phyloP scores from a whole-genome alignment of 1,140 invertebrate species.

The Diorhabda elongata region DNA sequence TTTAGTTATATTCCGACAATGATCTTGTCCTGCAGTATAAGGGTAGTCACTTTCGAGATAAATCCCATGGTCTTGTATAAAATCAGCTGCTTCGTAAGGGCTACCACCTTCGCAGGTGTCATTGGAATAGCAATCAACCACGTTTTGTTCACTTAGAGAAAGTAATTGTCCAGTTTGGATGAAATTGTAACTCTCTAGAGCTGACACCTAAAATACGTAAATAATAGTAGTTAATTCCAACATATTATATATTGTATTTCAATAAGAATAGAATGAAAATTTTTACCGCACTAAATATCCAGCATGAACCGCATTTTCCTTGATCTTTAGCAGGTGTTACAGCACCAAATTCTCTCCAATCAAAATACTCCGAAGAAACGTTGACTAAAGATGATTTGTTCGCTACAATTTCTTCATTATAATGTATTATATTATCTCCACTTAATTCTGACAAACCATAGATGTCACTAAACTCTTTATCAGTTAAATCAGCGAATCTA shows the following conservation, averaged over 20 bases:
- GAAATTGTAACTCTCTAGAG: slow-evolving; percentile 92
- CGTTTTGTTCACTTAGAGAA: slow-evolving; percentile 93
- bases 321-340: slow-evolving; percentile 40
- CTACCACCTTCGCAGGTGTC: slow-evolving; percentile 91
- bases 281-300: slow-evolving; percentile 54
- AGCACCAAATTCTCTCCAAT: slow-evolving; percentile 37
- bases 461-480: slow-evolving; percentile 64
- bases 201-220: slow-evolving; percentile 65
- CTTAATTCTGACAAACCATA: not conserved
- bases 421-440: not conserved
- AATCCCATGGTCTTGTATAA: slow-evolving; percentile 82
- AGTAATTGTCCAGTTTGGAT: slow-evolving; percentile 74
- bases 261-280: not conserved
- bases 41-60: slow-evolving; percentile 87
- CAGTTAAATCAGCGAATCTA: slow-evolving; percentile 79
- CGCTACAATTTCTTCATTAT: not conserved
- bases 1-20: not conserved
- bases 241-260: no score
- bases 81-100: slow-evolving; percentile 88
- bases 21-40: slow-evolving; percentile 51
- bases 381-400: not conserved
- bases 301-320: slow-evolving; percentile 50
- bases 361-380: slow-evolving; percentile 2
- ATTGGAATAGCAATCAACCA: slow-evolving; percentile 96
- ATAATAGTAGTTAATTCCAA: not conserved